Evolutionary conservation across 2,888 invertebrate genomes (phyloP).

Genomic region (Serrognathus titanus): DNA sequence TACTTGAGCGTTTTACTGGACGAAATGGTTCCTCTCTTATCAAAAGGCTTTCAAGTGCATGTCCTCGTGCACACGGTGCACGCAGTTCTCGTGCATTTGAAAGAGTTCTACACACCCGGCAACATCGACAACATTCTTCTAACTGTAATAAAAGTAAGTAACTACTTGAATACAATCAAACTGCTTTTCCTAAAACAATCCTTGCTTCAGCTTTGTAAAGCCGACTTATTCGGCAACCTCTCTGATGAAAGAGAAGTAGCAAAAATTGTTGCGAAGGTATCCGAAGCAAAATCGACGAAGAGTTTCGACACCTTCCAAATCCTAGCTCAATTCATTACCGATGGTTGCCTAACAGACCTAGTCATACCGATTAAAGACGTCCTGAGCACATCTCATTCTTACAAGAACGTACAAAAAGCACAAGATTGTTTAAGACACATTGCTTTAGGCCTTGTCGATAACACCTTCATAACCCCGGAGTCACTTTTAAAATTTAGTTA

Average conservation of each 20-base stretch:
- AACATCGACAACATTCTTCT: conserved; percentile 78
- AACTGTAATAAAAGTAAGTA: conserved; percentile 59
- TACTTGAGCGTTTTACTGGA: conserved; percentile 75
- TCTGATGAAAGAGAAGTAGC: conserved; percentile 91
- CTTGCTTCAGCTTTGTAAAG: conserved; percentile 63
- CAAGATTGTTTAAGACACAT: conserved; percentile 77
- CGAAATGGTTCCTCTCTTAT: conserved; percentile 77
- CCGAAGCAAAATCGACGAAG: conserved; percentile 80
- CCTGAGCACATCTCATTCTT: conserved; percentile 71
- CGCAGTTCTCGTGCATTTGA: conserved; percentile 71
- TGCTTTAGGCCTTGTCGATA: conserved; percentile 77
- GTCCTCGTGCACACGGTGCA: conserved; percentile 89
- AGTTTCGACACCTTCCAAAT: conserved; percentile 84
- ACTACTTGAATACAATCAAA: too few relatives aligned
- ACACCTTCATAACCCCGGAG: conserved; percentile 69
- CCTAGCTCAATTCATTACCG: conserved; percentile 73
- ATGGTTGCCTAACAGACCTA: conserved; percentile 71
- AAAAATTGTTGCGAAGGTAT: conserved; percentile 75
- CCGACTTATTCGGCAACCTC: conserved; percentile 83
- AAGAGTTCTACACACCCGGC: conserved; percentile 64
- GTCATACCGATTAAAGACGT: conserved; percentile 80
- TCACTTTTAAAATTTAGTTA: conserved; percentile 77
- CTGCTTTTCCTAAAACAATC: conserved; percentile 3
- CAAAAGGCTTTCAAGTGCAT: conserved; percentile 90
- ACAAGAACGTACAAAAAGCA: conserved; percentile 74